Evolutionary conservation across 2,797 vertebrate genomes (phyloP).

Genomic region (Apodemus agrarius): DNA sequence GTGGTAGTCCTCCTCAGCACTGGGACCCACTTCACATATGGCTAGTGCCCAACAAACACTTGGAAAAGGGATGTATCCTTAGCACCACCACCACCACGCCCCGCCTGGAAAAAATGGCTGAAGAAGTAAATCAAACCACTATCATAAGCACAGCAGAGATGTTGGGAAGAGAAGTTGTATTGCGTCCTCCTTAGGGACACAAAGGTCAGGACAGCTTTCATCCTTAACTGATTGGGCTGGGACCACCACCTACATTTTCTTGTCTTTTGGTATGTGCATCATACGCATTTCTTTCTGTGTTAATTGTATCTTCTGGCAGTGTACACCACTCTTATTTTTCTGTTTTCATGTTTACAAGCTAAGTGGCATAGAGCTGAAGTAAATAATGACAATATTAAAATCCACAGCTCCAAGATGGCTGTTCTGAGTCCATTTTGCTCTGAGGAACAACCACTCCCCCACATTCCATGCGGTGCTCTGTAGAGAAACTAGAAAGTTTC

Average conservation of each 20-base stretch:
- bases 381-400: neutral
- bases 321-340: neutral
- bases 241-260: neutral
- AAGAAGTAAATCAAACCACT: neutral
- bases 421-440: neutral
- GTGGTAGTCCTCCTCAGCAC: fast-evolving
- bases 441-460: neutral
- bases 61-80: fast-evolving
- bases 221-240: neutral
- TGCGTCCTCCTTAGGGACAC: neutral
- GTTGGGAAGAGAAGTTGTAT: neutral
- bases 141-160: neutral
- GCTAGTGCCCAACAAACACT: fast-evolving
- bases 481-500: neutral
- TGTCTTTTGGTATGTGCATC: fast-evolving
- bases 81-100: no score
- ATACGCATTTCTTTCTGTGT: fast-evolving
- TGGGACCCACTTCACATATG: no score
- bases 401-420: neutral
- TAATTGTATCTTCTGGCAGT: neutral
- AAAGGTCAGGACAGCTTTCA: neutral
- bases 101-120: fast-evolving
- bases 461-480: neutral
- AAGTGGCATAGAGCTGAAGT: neutral
- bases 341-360: neutral